Evolutionary conservation across 2,797 vertebrate genomes (phyloP), one percentile per base, ranked within the genome.

Genomic region (Forpus xanthops): DNA sequence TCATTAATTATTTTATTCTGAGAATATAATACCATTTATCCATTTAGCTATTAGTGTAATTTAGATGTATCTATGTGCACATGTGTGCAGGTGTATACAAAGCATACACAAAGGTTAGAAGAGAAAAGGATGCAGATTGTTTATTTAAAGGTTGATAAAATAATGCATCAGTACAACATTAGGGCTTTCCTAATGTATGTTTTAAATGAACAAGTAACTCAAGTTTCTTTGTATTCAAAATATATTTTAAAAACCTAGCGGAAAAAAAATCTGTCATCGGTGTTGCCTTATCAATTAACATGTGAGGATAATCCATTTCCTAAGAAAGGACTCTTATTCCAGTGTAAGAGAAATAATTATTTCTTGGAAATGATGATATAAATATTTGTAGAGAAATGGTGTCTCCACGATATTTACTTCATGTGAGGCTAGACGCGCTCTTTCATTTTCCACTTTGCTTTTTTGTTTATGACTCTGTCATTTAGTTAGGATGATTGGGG

Each of bases 91-190:
- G 12, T 37, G 3, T 56, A 35, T 61, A 39, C 31, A 68, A 81
- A 85, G 15, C 58, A 35, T 39, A 53, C 20, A 33, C 23, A 31
- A 1, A 61, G 7, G 27, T 58, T 93, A 93, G 89, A 95, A 87
- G 16, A 83, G 8, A 62, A 73, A 81, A 1, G 0, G 2, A n/a
- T 19, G 7, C 9, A 37, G 27, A 64, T 3, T 30, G 1, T 67
- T 89, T 74, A 76, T 90, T 95, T 87, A 95, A 94, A 94, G 80
- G 49, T 27, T 95, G 79, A 93, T 84, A 95, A 97, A 96, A 94
- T 94, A 85, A 96, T 95, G 83, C 95, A 80, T 93, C 79, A 81
- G 60, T 72, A 94, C 68, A 93, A 39, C 58, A 93, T 81, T 83
- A 93, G 5, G 31, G 12, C 8, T 79, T 89, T 79, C 25, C 8